These are phyloP conservation scores for Montipora efflorescens DNA, from an alignment of 64 coral and sea anemone species.

Conservation along the genomic window DNA sequence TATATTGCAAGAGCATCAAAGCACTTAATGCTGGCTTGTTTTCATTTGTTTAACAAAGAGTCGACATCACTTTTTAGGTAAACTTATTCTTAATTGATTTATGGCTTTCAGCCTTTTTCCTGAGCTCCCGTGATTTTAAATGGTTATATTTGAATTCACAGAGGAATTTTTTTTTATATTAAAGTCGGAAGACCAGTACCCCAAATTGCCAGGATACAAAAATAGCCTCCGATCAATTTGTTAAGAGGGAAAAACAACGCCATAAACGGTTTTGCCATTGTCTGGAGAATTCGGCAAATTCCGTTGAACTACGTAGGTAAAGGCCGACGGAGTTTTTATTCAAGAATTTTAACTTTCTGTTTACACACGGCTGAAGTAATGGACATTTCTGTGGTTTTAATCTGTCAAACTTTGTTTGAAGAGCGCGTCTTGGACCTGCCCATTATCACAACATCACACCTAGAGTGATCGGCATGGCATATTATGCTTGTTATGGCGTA, in stretches of 20 bases:
- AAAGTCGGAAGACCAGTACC: not conserved
- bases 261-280: not conserved
- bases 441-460: not conserved
- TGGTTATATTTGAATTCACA: too few relatives aligned
- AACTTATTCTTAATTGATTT: not conserved
- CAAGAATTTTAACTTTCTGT: conserved; percentile 47
- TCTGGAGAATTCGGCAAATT: conserved; percentile 24
- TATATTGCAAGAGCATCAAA: not conserved
- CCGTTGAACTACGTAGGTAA: not conserved
- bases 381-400: conserved; percentile 12
- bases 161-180: not conserved
- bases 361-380: not conserved
- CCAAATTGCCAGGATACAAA: not conserved
- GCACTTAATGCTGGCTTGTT: conserved; percentile 23
- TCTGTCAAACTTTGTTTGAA: not conserved
- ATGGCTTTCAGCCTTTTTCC: conserved; percentile 4
- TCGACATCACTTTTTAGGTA: not conserved
- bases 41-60: not conserved
- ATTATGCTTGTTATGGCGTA: not conserved
- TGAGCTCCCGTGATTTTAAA: not conserved
- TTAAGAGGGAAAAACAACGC: not conserved
- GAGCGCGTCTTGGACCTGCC: not conserved
- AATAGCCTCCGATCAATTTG: not conserved
- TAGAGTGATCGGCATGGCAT: conserved; percentile 20
- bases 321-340: conserved; percentile 8